phyloP scores from a whole-genome alignment of 2,797 vertebrate species.

The Pangasius sanitwongsei region DNA sequence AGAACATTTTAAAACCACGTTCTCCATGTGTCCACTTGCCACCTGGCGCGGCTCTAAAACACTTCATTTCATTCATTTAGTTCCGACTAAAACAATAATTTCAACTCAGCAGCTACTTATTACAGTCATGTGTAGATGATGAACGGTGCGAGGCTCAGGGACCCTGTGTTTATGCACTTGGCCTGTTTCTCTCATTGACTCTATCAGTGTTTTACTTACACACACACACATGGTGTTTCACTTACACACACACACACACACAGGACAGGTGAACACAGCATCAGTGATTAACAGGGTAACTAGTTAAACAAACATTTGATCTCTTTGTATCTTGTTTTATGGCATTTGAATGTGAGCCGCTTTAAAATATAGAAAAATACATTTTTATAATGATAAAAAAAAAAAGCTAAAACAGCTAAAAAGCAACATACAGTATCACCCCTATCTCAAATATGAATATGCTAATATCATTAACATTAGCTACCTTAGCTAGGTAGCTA shows the following conservation, averaged over 20 bases:
- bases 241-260: conserved; percentile 22
- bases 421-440: not conserved
- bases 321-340: not conserved
- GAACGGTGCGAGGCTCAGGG: not conserved
- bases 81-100: conserved; percentile 7
- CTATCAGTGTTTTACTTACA: conserved; percentile 2
- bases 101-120: conserved; percentile 18
- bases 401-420: not conserved
- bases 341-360: too few species aligned
- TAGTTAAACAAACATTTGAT: conserved; percentile 3
- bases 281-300: conserved; percentile 17
- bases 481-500: not conserved
- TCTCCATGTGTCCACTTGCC: not conserved
- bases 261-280: conserved; percentile 18
- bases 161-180: conserved; percentile 14
- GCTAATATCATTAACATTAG: not conserved
- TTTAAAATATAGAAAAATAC: not conserved
- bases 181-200: not conserved
- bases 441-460: not conserved
- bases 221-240: not conserved
- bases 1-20: not conserved
- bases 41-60: conserved; percentile 18
- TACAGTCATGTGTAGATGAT: conserved; percentile 17
- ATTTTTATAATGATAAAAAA: not conserved
- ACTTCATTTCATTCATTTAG: conserved; percentile 1